Conservation (phyloP, 2,113 vertebrate species). For the Nannospalax galili region DNA sequence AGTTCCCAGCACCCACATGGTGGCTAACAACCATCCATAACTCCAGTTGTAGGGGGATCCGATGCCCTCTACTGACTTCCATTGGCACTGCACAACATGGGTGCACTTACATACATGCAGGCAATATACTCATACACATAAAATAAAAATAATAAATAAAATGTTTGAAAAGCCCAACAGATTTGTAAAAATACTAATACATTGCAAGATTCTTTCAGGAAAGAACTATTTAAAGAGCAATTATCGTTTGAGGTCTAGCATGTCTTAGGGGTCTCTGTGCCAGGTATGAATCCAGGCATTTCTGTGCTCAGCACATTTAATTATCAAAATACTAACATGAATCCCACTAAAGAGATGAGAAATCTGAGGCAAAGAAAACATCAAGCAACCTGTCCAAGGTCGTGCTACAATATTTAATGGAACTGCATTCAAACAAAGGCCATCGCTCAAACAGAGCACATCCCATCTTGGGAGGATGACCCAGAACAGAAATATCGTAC, state of each 20-base stretch:
- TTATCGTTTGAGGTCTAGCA: not conserved
- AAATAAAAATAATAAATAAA: too few relatives aligned
- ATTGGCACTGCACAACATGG: too few relatives aligned
- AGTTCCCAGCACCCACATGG: too few relatives aligned
- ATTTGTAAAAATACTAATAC: not conserved
- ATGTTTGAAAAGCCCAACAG: not conserved
- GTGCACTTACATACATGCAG: too few relatives aligned
- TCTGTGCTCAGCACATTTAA: not conserved
- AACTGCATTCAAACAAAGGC: not conserved
- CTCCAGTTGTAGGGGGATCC: too few relatives aligned
- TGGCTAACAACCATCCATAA: too few relatives aligned
- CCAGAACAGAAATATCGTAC: constrained; percentile 28
- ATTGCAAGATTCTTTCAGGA: not conserved
- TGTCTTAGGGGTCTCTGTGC: not conserved
- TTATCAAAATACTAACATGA: not conserved
- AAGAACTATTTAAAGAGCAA: not conserved
- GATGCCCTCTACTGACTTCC: too few relatives aligned
- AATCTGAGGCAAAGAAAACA: not conserved
- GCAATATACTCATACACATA: too few relatives aligned
- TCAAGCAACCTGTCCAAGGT: too few relatives aligned
- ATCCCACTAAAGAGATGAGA: not conserved
- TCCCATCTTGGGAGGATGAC: not conserved
- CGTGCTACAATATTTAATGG: too few relatives aligned
- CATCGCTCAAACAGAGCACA: not conserved
- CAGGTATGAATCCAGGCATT: not conserved